Evolutionary conservation across 2,888 invertebrate species (phyloP), one percentile per base, ranked within the genome.

Genomic region (Drosophila tripunctata): DNA sequence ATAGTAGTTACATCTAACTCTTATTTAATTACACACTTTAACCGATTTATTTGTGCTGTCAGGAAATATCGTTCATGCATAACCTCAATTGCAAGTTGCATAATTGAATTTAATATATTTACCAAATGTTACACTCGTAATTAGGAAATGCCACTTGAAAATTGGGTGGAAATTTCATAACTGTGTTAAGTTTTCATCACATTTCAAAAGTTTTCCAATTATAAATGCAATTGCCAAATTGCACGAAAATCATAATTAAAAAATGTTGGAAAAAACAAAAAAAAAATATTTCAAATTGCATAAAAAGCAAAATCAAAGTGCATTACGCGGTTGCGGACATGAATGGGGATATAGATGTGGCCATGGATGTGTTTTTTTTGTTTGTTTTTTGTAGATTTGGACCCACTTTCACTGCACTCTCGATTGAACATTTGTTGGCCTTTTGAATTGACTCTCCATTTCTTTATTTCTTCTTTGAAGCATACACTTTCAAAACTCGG

Each of bases 331-430:
- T 76, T 64, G 33, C 71, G 43, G 41, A 62, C 30, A 44, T 43
- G 31, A 31, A 57, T 14, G 15, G 36, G 24, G 33, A 60, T 33
- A 17, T 15, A 24, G 21, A 56, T 14, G 31, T 15, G 41, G 35
- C 64, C 21, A 48, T 19, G 22, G 12, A 27, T 10, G 21, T 21
- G 31, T 31, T 21, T 21, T 17, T 22, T 10, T 57, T 33, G 54
- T n/a, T n/a, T 21, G 31, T 31, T 21, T 21, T 17, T 22, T n/a
- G n/a, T 19, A 44, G 55, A 51, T 17, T 40, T 47, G 67, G 75
- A 71, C 66, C 63, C 80, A 80, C 83, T 83, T 81, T 83, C 76
- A 76, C 75, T 66, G 65, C 78, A 75, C 78, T 79, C 65, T 33
- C 55, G 63, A 72, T 41, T 79, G 67, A 64, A 47, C 81, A 74